Conservation (phyloP, 1,140 invertebrate genomes). For the Dendroctonus ponderosae region DNA sequence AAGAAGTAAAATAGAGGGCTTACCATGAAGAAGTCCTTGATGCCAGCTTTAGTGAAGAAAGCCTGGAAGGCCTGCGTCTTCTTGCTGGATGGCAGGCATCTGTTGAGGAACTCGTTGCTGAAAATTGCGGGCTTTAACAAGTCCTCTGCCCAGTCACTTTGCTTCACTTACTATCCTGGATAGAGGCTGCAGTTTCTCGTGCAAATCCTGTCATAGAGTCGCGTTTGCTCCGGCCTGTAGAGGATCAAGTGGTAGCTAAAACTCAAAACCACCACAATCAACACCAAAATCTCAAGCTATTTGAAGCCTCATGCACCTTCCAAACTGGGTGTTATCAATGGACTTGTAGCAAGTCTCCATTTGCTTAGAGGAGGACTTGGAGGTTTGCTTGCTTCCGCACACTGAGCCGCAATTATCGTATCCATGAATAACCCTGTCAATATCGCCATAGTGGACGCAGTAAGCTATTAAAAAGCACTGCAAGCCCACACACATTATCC, state of each 20-base stretch:
- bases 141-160: constrained; percentile 5
- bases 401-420: constrained; percentile 39
- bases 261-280: not conserved
- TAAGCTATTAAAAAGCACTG: constrained; percentile 31
- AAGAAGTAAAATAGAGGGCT: constrained; percentile 31
- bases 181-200: constrained; percentile 52
- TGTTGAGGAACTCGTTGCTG: constrained; percentile 56
- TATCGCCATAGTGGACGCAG: constrained; percentile 25
- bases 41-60: constrained; percentile 54
- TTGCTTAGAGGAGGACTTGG: too few relatives aligned
- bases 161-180: constrained; percentile 51
- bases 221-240: constrained; percentile 22
- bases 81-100: constrained; percentile 55
- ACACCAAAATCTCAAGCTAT: constrained; percentile 4
- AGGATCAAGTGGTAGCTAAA: not conserved
- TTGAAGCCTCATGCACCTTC: constrained; percentile 34
- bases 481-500: constrained; percentile 3
- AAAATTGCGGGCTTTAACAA: constrained; percentile 37
- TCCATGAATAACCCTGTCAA: constrained; percentile 30
- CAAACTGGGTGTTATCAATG: constrained; percentile 30
- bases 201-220: constrained; percentile 52
- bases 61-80: constrained; percentile 48
- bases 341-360: not conserved
- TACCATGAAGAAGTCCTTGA: constrained; percentile 58
- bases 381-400: constrained; percentile 32